Evolutionary conservation across 2,888 invertebrate genomes (phyloP).

Genomic region (Macrostomum cliftonense): DNA sequence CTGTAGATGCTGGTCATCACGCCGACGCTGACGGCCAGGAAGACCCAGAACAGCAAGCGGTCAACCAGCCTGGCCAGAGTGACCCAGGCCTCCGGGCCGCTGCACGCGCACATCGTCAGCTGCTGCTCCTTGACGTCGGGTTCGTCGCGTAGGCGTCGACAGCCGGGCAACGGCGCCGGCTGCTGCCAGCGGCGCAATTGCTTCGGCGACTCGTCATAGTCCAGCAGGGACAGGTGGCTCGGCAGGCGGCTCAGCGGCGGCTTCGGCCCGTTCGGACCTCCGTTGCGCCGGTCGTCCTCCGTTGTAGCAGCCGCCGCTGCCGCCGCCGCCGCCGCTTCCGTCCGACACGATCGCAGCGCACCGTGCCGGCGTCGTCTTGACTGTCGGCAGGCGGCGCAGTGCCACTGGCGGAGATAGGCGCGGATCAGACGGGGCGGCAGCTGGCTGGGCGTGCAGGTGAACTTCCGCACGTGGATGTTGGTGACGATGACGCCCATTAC

Average conservation of each 20-base stretch:
- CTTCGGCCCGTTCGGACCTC: background rate
- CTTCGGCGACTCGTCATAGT: conserved; percentile 5
- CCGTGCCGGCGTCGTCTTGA: background rate
- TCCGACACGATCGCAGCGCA: no score
- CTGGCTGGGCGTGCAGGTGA: background rate
- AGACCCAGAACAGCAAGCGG: conserved; percentile 19
- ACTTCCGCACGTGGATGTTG: conserved; percentile 7
- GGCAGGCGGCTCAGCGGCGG: background rate
- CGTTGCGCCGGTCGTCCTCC: background rate
- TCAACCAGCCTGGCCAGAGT: conserved; percentile 16
- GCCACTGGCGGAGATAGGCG: background rate
- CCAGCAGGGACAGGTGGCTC: conserved; percentile 3
- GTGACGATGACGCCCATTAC: conserved; percentile 7
- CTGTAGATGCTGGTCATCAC: background rate
- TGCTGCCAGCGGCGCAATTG: background rate
- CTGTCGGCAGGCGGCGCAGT: background rate
- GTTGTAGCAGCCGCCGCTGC: background rate
- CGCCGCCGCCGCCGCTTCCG: background rate
- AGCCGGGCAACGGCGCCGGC: background rate
- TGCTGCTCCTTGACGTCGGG: background rate
- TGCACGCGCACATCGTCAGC: background rate
- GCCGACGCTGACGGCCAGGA: conserved; percentile 15
- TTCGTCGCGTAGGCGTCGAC: background rate
- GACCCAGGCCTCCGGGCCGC: conserved; percentile 16
- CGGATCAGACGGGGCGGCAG: background rate